These are phyloP conservation scores for Cephus rjabovi DNA, from an alignment of 2,888 invertebrate species.

Conservation along the genomic window DNA sequence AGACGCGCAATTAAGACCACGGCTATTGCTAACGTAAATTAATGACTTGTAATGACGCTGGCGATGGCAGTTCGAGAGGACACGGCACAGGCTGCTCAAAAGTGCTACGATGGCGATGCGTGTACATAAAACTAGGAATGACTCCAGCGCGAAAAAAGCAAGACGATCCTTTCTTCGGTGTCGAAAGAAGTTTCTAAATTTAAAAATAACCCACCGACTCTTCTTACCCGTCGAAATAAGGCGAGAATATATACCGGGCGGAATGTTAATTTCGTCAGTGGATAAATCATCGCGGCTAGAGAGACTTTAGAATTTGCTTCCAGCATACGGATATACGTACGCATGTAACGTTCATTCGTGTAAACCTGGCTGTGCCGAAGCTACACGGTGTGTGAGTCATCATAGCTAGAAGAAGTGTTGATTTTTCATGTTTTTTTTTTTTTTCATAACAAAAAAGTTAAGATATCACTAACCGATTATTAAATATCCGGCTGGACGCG, in stretches of 20 bases:
- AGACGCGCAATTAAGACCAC: constrained; percentile 45
- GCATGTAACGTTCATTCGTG: background rate
- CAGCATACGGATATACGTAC: background rate
- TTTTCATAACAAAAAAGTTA: constrained; percentile 12
- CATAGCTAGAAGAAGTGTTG: background rate
- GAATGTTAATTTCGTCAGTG: constrained; percentile 52
- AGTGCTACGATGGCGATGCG: background rate
- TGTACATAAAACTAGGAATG: background rate
- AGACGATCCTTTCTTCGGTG: background rate
- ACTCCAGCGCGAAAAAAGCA: background rate
- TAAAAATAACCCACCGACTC: constrained; percentile 13
- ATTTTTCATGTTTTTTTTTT: constrained; percentile 18
- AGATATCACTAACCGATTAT: constrained; percentile 30
- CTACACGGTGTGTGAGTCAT: background rate
- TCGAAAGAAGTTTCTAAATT: constrained; percentile 3
- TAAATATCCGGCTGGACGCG: constrained; percentile 33
- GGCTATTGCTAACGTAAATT: constrained; percentile 44
- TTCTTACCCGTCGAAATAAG: constrained; percentile 40
- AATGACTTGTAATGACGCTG: constrained; percentile 37
- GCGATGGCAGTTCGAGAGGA: background rate
- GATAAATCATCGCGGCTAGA: constrained; percentile 40
- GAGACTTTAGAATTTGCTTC: background rate
- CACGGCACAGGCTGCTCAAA: background rate
- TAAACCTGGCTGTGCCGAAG: background rate
- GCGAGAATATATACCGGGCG: constrained; percentile 43